Evolutionary conservation across 1,140 invertebrate genomes (phyloP).

Genomic region (Drosophila serrata): DNA sequence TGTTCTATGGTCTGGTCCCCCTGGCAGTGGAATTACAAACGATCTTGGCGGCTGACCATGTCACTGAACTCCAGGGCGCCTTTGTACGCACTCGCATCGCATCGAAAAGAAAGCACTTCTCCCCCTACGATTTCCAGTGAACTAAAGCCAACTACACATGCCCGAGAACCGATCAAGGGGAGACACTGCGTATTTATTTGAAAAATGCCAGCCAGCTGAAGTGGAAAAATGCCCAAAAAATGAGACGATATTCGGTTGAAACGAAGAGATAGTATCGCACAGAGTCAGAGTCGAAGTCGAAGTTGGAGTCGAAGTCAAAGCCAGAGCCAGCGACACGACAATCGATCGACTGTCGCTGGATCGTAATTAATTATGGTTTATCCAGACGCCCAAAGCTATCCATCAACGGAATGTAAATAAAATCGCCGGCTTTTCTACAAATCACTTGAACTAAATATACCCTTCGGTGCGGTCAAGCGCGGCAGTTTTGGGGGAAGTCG

Average conservation of each 20-base stretch:
- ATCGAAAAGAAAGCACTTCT: conserved; percentile 50
- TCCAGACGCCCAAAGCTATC: conserved; percentile 35
- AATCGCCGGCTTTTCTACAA: conserved; percentile 38
- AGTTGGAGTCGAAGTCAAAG: conserved; percentile 17
- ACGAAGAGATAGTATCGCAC: conserved; percentile 1
- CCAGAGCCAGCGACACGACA: conserved; percentile 16
- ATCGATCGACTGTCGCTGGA: conserved; percentile 43
- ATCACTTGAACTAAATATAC: conserved; percentile 56
- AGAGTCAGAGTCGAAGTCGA: neutral
- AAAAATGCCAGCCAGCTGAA: conserved; percentile 42
- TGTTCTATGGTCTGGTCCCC: conserved; percentile 17
- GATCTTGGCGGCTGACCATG: conserved; percentile 43
- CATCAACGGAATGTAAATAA: conserved; percentile 54
- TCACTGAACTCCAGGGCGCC: conserved; percentile 47
- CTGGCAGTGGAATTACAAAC: conserved; percentile 22
- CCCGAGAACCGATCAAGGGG: conserved; percentile 35
- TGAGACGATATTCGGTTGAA: conserved; percentile 13
- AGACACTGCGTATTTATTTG: conserved; percentile 26
- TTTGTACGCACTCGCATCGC: conserved; percentile 37
- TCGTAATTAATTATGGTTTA: conserved; percentile 55
- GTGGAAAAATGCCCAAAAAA: conserved; percentile 12
- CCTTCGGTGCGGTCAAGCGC: conserved; percentile 50
- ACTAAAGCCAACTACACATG: conserved; percentile 35
- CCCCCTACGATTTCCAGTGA: conserved; percentile 37
- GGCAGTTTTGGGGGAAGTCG: conserved; percentile 24